Evolutionary conservation across 2,113 vertebrate species (phyloP).

Genomic region (Sturnus vulgaris): DNA sequence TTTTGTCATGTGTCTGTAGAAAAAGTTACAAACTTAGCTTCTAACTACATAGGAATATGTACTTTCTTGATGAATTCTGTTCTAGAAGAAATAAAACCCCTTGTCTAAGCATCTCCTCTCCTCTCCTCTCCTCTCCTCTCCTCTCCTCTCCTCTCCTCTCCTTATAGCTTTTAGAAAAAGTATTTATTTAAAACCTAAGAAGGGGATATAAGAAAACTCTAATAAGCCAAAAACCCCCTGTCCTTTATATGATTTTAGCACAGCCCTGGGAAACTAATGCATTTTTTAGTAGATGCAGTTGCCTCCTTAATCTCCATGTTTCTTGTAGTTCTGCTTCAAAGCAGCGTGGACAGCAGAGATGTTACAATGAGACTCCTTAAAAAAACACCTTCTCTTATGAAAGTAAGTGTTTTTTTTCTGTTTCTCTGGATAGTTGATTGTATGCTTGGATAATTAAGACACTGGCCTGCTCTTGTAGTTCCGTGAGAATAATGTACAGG

Average conservation of each 20-base stretch:
- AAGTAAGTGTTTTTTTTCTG: background rate
- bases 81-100: background rate
- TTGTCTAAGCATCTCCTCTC: background rate
- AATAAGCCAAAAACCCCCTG: background rate
- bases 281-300: background rate
- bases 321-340: background rate
- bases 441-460: background rate
- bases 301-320: background rate
- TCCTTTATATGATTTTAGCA: background rate
- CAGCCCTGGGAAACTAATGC: background rate
- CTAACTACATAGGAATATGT: background rate
- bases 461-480: background rate
- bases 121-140: background rate
- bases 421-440: background rate
- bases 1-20: background rate
- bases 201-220: background rate
- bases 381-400: background rate
- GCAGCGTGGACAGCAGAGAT: background rate
- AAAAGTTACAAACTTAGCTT: background rate
- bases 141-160: too few relatives aligned
- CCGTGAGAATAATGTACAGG: background rate
- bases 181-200: background rate
- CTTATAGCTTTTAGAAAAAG: background rate
- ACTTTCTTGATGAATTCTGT: background rate
- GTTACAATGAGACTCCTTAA: background rate